Evolutionary conservation across 2,888 invertebrate species (phyloP), one percentile per base, ranked within the genome.

Genomic region (Drosophila basisetae): DNA sequence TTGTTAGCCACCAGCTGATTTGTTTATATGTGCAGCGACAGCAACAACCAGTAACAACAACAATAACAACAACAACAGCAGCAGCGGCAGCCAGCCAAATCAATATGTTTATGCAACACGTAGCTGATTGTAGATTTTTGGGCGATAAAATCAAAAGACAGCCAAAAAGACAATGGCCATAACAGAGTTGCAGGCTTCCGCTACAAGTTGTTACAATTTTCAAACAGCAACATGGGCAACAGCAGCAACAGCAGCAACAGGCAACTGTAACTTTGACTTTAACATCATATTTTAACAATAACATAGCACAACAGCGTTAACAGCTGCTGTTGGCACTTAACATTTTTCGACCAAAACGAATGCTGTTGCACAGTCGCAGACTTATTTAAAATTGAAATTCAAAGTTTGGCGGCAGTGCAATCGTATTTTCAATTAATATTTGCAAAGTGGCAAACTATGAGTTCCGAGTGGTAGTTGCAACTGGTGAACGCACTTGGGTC

Each of bases 31-130:
- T 74, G 73, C 84, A 82, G 70, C 82, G 68, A 78, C 89, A 83
- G 80, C 74, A 68, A 31, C 69, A 64, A 53, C 65, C 59, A 66
- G 25, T 50, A 67, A 47, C 68, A 80, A 50, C 70, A 64, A 52
- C 73, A 68, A 43, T 4, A 65, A 61, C 70, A 75, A 59, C 59
- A 68, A 61, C 72, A 75, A 53, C 59, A 64, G 0, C 67, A 59
- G 22, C 43, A 43, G 35, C 61, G 53, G 62, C 80, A 59, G 16
- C 52, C 41, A 65, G 72, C 71, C 86, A 76, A 84, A 86, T 86
- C 89, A 89, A 86, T 89, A 84, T 76, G 89, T 86, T 86, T 86
- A 86, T 86, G 85, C 89, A 86, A 86, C 87, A 78, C 64, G 79
- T 71, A 53, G 62, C 76, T 82, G 84, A 84, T 84, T 83, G 83